phyloP scores from a whole-genome alignment of 1,140 invertebrate genomes.

The Meloidogyne hapla region DNA sequence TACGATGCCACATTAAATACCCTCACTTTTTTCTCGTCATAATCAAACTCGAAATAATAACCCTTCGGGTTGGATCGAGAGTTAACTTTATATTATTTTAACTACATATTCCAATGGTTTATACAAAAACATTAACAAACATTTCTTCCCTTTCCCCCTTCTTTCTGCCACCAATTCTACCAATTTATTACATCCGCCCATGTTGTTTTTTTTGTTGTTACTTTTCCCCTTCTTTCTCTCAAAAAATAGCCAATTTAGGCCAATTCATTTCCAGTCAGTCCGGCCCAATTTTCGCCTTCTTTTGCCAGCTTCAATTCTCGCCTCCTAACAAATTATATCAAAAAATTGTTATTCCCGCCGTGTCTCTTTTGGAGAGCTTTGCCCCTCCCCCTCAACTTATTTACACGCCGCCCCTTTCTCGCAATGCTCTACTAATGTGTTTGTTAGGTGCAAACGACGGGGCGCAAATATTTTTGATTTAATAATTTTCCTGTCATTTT shows the following conservation, averaged over 20 bases:
- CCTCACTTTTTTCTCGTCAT: no score
- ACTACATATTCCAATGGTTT: no score
- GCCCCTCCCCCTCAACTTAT: constrained; percentile 4
- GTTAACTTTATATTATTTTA: no score
- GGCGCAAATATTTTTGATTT: constrained; percentile 20
- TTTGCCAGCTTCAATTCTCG: not conserved
- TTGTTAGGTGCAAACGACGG: no score
- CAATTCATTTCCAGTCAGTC: constrained; percentile 53
- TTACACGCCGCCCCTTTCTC: not conserved
- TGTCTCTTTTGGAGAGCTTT: not conserved
- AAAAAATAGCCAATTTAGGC: constrained; percentile 18
- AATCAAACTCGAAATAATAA: no score
- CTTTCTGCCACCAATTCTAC: not conserved
- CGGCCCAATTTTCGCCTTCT: constrained; percentile 25
- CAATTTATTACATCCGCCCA: constrained; percentile 12
- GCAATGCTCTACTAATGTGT: not conserved
- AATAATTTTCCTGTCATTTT: constrained; percentile 21
- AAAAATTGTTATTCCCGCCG: constrained; percentile 25
- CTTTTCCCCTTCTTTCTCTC: constrained; percentile 45
- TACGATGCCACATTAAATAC: no score
- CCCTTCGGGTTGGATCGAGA: no score
- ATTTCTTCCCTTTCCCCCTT: not conserved
- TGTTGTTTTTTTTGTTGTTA: constrained; percentile 10
- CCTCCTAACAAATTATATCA: constrained; percentile 18
- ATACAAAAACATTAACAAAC: not conserved